These are phyloP conservation scores for Macrobrachium nipponense DNA, from an alignment of 1,140 invertebrate genomes.

Conservation along the genomic window DNA sequence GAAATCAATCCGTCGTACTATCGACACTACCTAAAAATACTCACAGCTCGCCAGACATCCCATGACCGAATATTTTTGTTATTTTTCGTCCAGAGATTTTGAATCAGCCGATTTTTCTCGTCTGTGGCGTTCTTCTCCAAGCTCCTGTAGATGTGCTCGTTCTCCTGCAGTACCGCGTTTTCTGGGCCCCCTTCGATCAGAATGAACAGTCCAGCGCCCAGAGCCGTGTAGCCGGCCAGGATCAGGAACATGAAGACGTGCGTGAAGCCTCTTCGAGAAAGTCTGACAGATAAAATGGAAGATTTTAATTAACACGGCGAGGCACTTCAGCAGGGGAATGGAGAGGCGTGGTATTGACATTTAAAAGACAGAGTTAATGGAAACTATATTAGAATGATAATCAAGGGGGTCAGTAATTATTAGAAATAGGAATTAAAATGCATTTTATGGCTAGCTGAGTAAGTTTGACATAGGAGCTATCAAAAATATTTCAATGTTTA, in stretches of 20 bases:
- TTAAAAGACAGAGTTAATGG: no score
- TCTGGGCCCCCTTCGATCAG: constrained; percentile 75
- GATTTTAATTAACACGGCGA: neutral
- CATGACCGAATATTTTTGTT: constrained; percentile 29
- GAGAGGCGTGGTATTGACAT: no score
- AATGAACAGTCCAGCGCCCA: constrained; percentile 82
- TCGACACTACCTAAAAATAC: no score
- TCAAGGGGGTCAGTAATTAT: no score
- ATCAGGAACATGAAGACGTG: constrained; percentile 86
- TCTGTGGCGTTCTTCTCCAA: constrained; percentile 69
- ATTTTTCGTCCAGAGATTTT: constrained; percentile 31
- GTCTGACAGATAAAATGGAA: constrained; percentile 68
- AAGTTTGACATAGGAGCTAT: no score
- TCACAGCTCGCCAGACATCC: constrained; percentile 17
- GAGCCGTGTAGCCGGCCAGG: constrained; percentile 80
- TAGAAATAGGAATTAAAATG: no score
- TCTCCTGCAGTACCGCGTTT: constrained; percentile 68
- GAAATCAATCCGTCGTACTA: no score
- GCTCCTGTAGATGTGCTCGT: constrained; percentile 66
- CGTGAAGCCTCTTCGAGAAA: constrained; percentile 87
- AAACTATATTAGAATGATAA: no score
- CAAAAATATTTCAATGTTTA: no score
- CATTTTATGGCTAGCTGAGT: no score
- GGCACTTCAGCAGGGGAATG: no score
- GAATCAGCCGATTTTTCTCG: constrained; percentile 67